Conservation (phyloP, 2,888 invertebrate genomes). For the Alloplasta piceator region DNA sequence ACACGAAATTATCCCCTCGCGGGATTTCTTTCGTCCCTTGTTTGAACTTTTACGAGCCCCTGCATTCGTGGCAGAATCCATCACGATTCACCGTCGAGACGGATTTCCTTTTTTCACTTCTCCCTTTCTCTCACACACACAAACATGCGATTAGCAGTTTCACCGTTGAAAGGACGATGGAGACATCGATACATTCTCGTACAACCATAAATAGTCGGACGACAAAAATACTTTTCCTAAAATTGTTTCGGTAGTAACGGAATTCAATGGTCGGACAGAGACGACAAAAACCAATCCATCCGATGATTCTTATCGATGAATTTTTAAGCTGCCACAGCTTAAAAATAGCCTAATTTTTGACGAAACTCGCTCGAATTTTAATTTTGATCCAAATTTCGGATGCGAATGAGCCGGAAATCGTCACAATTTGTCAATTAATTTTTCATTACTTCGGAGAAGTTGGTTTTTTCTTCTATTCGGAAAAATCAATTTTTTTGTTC, state of each 20-base stretch:
- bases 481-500: too few species aligned
- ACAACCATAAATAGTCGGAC: conserved; percentile 39
- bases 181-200: not conserved
- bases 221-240: conserved; percentile 25
- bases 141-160: too few species aligned
- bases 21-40: not conserved
- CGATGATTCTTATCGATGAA: too few species aligned
- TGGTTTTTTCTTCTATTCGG: too few species aligned
- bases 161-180: not conserved
- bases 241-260: conserved; percentile 33
- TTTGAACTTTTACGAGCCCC: not conserved
- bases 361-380: too few species aligned
- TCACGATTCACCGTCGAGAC: not conserved
- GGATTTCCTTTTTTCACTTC: not conserved
- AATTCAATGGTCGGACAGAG: conserved; percentile 16
- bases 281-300: not conserved
- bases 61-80: not conserved
- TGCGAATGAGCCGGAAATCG: too few species aligned
- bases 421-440: too few species aligned
- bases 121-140: not conserved
- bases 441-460: too few species aligned
- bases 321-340: too few species aligned
- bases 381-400: too few species aligned
- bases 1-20: not conserved
- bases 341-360: too few species aligned